Base-by-base conservation (phyloP, 2,888 invertebrate species). In the Lathronympha strigana region DNA sequence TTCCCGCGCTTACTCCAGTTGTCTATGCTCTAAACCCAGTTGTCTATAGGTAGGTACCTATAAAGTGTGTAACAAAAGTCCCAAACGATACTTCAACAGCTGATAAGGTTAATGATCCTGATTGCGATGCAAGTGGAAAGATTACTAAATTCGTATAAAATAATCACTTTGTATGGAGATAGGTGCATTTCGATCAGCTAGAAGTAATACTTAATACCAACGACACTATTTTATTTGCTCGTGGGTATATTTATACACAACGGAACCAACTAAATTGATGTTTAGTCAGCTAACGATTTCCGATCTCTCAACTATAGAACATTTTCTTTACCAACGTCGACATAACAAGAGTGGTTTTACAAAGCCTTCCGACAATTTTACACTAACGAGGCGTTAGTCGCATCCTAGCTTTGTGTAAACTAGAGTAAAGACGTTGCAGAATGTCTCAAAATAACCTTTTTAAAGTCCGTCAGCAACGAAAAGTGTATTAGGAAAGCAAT, bases 401-500 rank as follows among this genome's bases (percentile, higher is more conserved):
- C 47, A 54, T 61, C 55, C 40, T 63, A 13, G 55, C 64, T 60
- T 64, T 60, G 64, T 64, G 58, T 58, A 64, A 64, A 58, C 64
- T 58, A 53, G 25, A 28, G 51, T 53, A 60, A 58, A 63, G 63
- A 47, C 58, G 51, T 53, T 53, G 47, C 62, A 55, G 54, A 49
- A 55, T 47, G 62, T 55, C 47, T 55, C 38, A 60, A 45, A 64
- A 64, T 64, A 64, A 63, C 38, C 36, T 63, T 58, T 64, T 63
- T 45, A 58, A 60, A 64, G 64, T 64, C 21, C n/a, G 57, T 63
- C 50, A 58, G 58, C 53, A 64, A 53, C 58, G 64, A 64, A 64
- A 64, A 64, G 64, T 64, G 36, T 64, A 58, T 64, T 43, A 64
- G 51, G 43, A 40, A 64, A 64, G 64, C 64, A 64, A 64, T 64